A percentile compares a stretch with the other conserved stretches of the same genome.
Evolutionary conservation across 2,888 invertebrate genomes (phyloP).

Genomic region (Drosophila eohydei): DNA sequence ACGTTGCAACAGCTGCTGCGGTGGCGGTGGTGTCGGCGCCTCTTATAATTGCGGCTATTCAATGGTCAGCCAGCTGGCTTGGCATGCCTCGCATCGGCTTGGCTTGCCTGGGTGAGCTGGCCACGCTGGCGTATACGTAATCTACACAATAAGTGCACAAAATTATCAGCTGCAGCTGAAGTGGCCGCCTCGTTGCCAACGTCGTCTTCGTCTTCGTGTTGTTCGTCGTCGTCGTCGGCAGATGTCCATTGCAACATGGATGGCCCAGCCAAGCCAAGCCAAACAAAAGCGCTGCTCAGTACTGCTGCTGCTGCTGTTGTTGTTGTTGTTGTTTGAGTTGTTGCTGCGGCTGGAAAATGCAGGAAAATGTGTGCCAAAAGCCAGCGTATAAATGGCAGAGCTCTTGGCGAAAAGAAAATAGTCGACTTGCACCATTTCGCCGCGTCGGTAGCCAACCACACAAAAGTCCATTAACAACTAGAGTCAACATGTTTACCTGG

Average conservation of each 20-base stretch:
- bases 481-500: constrained; percentile 47
- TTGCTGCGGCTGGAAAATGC: constrained; percentile 63
- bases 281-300: constrained; percentile 62
- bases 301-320: not conserved
- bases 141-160: constrained; percentile 70
- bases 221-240: constrained; percentile 48
- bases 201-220: constrained; percentile 15
- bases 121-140: constrained; percentile 66
- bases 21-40: constrained; percentile 32
- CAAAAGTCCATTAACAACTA: not conserved
- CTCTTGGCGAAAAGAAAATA: constrained; percentile 72
- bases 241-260: constrained; percentile 78
- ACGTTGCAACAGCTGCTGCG: constrained; percentile 62
- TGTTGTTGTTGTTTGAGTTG: constrained; percentile 18
- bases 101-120: constrained; percentile 30
- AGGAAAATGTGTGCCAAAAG: constrained; percentile 71
- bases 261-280: constrained; percentile 61
- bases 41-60: constrained; percentile 59
- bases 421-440: constrained; percentile 75
- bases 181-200: constrained; percentile 24
- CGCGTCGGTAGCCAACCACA: constrained; percentile 61
- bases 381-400: constrained; percentile 64
- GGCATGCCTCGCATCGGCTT: constrained; percentile 10
- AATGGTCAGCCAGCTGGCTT: constrained; percentile 41
- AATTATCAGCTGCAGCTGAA: constrained; percentile 69